These are phyloP conservation scores for Alcedo quadribrachys DNA, from an alignment of 2,797 vertebrate genomes.

Conservation along the genomic window DNA sequence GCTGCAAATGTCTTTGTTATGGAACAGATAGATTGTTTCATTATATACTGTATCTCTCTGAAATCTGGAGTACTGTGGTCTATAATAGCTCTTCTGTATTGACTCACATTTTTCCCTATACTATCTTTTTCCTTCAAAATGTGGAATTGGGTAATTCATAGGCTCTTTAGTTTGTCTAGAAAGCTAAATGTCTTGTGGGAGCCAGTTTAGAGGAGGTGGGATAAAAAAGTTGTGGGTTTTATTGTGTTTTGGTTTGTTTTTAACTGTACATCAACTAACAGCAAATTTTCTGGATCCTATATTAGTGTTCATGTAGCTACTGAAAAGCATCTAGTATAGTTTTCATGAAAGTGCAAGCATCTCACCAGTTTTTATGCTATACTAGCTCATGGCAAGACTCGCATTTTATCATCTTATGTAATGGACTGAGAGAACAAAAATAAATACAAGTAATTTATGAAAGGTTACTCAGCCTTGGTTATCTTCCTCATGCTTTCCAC, in stretches of 20 bases:
- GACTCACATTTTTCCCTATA: background rate
- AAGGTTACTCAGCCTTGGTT: background rate
- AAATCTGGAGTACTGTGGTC: background rate
- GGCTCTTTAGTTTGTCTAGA: background rate
- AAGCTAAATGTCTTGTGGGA: background rate
- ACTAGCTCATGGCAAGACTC: background rate
- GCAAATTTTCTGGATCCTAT: background rate
- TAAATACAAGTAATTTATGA: background rate
- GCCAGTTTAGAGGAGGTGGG: background rate
- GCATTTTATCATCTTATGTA: background rate
- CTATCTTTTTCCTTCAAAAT: background rate
- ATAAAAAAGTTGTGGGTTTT: too few species aligned
- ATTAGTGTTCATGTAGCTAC: background rate
- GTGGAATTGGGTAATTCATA: background rate
- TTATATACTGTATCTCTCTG: background rate
- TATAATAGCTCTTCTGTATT: background rate
- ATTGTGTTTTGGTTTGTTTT: too few species aligned
- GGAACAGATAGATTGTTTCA: background rate
- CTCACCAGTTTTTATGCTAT: background rate
- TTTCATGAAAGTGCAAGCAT: background rate
- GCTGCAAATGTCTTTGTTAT: background rate
- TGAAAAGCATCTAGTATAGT: background rate
- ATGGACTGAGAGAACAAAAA: background rate
- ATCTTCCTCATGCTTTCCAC: background rate
- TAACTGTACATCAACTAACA: background rate